Percentiles rank a stretch among this genome's conserved stretches.
Conservation (phyloP, 2,888 invertebrate genomes). For the Caenorhabditis doughertyi region DNA sequence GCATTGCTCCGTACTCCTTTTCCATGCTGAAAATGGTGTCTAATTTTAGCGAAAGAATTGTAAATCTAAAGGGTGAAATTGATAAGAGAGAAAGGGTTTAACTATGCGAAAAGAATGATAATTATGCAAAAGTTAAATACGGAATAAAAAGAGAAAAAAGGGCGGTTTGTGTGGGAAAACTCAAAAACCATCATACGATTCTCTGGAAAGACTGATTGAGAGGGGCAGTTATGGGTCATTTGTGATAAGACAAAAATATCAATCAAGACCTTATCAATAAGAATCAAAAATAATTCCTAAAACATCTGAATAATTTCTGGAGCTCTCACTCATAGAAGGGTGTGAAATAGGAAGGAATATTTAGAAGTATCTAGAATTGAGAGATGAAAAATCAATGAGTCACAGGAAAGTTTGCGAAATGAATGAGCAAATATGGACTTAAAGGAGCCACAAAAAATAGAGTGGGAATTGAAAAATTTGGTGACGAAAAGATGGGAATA, state of each 20-base stretch:
- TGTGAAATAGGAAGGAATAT: background rate
- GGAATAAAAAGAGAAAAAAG: background rate
- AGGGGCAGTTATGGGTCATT: background rate
- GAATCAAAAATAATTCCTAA: background rate
- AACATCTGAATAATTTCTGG: too few species aligned
- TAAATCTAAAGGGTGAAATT: background rate
- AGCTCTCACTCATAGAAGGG: background rate
- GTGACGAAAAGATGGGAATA: background rate
- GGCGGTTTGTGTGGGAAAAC: too few species aligned
- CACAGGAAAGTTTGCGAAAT: background rate
- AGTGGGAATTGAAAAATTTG: too few species aligned
- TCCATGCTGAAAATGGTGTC: background rate
- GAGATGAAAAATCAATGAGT: background rate
- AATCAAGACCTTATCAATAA: background rate
- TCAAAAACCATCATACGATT: background rate
- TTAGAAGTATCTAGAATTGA: background rate
- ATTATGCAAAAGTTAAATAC: background rate
- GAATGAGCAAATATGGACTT: background rate
- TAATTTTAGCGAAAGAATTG: background rate
- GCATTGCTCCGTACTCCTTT: conserved; percentile 53
- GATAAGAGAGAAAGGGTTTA: background rate
- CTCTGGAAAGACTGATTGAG: background rate
- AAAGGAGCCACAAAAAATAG: too few species aligned
- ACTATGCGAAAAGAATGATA: background rate
- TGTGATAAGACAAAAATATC: background rate